Conservation (phyloP, 2,113 vertebrate species). For the Notechis scutatus region DNA sequence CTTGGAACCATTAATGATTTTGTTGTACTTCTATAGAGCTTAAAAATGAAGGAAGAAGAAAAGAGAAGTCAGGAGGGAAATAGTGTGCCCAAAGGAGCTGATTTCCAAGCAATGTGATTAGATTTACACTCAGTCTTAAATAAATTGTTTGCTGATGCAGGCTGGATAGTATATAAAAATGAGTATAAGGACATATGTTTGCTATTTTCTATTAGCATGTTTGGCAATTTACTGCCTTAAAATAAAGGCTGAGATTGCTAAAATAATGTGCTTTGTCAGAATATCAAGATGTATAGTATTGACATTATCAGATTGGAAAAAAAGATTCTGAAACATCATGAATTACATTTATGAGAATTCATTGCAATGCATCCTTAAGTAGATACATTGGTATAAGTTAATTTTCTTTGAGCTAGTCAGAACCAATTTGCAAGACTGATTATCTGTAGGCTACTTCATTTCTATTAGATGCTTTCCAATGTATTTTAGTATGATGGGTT, state of each 20-base stretch:
- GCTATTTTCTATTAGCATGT: neutral
- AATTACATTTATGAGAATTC: neutral
- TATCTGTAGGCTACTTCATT: neutral
- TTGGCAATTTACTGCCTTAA: neutral
- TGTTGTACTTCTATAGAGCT: neutral
- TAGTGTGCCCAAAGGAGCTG: neutral
- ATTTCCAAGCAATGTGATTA: neutral
- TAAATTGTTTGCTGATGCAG: neutral
- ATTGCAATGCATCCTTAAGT: neutral
- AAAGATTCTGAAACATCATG: neutral
- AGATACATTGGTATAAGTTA: neutral
- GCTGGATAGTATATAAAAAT: neutral
- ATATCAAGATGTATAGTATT: neutral
- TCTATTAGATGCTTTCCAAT: neutral
- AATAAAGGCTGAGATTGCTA: neutral
- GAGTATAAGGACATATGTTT: neutral
- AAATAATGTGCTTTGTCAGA: neutral
- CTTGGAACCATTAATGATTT: neutral
- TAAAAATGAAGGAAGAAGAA: neutral
- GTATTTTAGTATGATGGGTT: neutral
- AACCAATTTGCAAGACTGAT: neutral
- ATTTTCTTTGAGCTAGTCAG: neutral
- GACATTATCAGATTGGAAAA: neutral
- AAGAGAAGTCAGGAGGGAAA: neutral
- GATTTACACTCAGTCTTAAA: neutral